These are phyloP conservation scores for Anorthoa munda DNA, from an alignment of 2,888 invertebrate genomes.

Conservation along the genomic window DNA sequence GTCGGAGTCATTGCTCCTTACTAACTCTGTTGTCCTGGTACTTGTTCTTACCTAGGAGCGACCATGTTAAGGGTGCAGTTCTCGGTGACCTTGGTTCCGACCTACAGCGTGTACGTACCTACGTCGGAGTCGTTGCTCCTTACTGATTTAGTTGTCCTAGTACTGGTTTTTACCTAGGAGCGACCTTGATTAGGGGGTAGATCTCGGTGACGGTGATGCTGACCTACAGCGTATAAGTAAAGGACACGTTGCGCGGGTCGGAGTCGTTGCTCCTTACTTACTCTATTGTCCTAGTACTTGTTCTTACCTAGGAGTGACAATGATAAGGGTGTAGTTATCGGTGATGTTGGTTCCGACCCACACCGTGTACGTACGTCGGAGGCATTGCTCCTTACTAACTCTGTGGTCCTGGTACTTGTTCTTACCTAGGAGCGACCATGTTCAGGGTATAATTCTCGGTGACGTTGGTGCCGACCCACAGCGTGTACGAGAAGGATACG, in stretches of 20 bases:
- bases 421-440: slow-evolving; percentile 93
- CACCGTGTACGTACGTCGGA: slow-evolving; percentile 94
- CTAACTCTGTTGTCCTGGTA: neutral
- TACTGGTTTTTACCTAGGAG: slow-evolving; percentile 91
- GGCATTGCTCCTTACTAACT: slow-evolving; percentile 80
- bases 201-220: slow-evolving; percentile 96
- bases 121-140: slow-evolving; percentile 90
- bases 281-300: slow-evolving; percentile 6
- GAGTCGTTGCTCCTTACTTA: slow-evolving; percentile 85
- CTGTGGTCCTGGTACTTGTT: neutral
- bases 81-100: slow-evolving; percentile 96
- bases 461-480: slow-evolving; percentile 97
- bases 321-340: slow-evolving; percentile 94
- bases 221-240: slow-evolving; percentile 97
- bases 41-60: neutral
- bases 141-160: neutral
- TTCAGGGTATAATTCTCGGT: slow-evolving; percentile 95
- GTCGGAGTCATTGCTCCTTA: slow-evolving; percentile 89
- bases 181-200: slow-evolving; percentile 94
- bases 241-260: slow-evolving; percentile 93
- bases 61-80: slow-evolving; percentile 93
- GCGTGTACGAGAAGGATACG: slow-evolving; percentile 95
- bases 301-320: slow-evolving; percentile 93
- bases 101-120: slow-evolving; percentile 97
- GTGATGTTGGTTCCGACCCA: slow-evolving; percentile 97